These are phyloP conservation scores for Pelobates cultripes DNA, from an alignment of 2,797 vertebrate species.

Conservation along the genomic window DNA sequence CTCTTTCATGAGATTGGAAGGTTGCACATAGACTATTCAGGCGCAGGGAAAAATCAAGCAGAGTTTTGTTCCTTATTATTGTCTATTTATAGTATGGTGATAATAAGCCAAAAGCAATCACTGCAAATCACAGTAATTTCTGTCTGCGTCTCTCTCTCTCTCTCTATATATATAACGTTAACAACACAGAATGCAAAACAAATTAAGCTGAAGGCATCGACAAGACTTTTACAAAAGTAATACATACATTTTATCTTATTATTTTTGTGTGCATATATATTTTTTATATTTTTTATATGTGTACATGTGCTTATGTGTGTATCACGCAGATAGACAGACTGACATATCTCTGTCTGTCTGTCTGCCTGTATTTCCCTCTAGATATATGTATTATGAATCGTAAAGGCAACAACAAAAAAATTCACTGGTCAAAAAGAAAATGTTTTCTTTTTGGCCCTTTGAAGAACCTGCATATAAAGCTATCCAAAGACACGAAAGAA, in stretches of 20 bases:
- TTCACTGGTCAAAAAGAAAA: constrained; percentile 54
- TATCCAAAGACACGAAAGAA: constrained; percentile 64
- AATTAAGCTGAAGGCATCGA: too few species aligned
- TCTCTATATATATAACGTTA: too few species aligned
- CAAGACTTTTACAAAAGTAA: too few species aligned
- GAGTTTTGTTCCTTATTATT: constrained; percentile 55
- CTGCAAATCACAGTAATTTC: constrained; percentile 3
- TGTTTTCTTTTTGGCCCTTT: constrained; percentile 63
- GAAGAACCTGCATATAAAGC: constrained; percentile 58
- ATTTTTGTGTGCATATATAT: too few species aligned
- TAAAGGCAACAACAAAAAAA: constrained; percentile 47
- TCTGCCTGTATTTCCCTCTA: background rate
- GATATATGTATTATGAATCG: constrained; percentile 45
- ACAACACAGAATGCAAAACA: too few species aligned
- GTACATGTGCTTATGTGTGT: too few species aligned
- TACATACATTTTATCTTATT: too few species aligned
- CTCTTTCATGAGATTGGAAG: constrained; percentile 65
- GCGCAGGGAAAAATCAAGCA: constrained; percentile 48
- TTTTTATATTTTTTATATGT: too few species aligned
- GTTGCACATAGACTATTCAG: constrained; percentile 61
- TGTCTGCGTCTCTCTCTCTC: too few species aligned
- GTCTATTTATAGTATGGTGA: constrained; percentile 55
- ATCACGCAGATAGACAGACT: too few species aligned
- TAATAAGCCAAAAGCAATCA: constrained; percentile 55
- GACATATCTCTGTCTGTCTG: too few species aligned